Percentiles rank a stretch among this genome's conserved stretches.
phyloP scores from a whole-genome alignment of 2,797 vertebrate genomes.

The Sus cebifrons region DNA sequence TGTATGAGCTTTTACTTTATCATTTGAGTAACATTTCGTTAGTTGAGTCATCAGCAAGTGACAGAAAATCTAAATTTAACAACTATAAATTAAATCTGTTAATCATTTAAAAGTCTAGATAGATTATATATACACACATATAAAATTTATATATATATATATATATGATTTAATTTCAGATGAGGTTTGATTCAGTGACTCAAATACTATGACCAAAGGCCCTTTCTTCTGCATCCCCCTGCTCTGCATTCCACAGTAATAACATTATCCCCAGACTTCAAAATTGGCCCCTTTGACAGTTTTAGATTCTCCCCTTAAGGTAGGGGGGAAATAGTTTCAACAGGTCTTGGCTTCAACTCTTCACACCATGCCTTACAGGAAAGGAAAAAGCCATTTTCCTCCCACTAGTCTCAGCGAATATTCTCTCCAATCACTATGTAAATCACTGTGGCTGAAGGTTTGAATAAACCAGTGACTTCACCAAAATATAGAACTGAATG shows the following conservation, averaged over 20 bases:
- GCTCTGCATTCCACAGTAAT: not conserved
- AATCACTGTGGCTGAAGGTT: not conserved
- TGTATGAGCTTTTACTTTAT: not conserved
- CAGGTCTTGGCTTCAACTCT: not conserved
- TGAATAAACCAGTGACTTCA: not conserved
- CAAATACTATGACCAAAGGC: not conserved
- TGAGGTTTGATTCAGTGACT: not conserved
- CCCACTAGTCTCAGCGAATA: not conserved
- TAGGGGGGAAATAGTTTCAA: not conserved
- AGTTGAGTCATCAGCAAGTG: not conserved
- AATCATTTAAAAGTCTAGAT: not conserved
- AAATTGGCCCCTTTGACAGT: not conserved
- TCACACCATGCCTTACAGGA: not conserved
- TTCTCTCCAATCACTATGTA: not conserved
- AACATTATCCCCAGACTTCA: not conserved
- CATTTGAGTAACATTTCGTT: slow-evolving; percentile 22
- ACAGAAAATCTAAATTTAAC: slow-evolving; percentile 34
- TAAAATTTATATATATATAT: too few relatives aligned
- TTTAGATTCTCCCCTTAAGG: not conserved
- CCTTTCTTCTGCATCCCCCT: not conserved
- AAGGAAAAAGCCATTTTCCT: not conserved
- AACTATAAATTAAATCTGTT: not conserved
- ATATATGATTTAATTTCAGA: not conserved
- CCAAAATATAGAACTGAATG: not conserved
- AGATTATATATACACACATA: too few relatives aligned